A percentile compares a stretch with the other conserved stretches of the same genome.
These are phyloP conservation scores for Eriocheir sinensis DNA, from an alignment of 1,140 invertebrate genomes.

Conservation along the genomic window DNA sequence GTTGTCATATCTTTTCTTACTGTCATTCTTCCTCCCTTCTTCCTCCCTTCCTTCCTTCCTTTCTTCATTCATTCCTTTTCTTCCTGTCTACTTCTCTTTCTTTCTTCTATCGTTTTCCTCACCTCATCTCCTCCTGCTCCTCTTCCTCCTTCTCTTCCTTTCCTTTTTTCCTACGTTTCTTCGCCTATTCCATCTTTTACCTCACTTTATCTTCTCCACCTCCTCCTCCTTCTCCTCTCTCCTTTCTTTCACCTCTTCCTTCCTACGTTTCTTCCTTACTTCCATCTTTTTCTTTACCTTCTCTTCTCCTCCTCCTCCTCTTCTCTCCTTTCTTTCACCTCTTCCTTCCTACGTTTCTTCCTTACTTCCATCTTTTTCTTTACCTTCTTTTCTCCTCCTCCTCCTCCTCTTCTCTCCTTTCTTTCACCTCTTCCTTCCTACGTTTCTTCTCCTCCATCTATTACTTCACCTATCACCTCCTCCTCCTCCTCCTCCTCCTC, in stretches of 20 bases:
- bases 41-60: too few species aligned
- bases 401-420: neutral
- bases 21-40: too few species aligned
- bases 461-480: neutral
- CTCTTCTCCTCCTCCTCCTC: neutral
- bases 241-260: neutral
- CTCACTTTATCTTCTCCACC: neutral
- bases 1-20: neutral
- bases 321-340: neutral
- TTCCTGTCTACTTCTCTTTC: neutral
- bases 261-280: neutral
- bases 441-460: neutral
- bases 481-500: neutral
- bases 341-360: neutral
- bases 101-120: too few species aligned
- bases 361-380: slow-evolving; percentile 15
- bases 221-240: neutral
- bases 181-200: neutral
- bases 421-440: neutral
- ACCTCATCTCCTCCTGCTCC: too few species aligned
- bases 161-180: neutral
- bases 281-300: neutral
- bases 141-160: too few species aligned
- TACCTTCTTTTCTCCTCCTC: neutral
- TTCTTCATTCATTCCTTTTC: too few species aligned